These are phyloP conservation scores for Acanthosepion pharaonis DNA, from an alignment of 2,888 invertebrate genomes.

Conservation along the genomic window DNA sequence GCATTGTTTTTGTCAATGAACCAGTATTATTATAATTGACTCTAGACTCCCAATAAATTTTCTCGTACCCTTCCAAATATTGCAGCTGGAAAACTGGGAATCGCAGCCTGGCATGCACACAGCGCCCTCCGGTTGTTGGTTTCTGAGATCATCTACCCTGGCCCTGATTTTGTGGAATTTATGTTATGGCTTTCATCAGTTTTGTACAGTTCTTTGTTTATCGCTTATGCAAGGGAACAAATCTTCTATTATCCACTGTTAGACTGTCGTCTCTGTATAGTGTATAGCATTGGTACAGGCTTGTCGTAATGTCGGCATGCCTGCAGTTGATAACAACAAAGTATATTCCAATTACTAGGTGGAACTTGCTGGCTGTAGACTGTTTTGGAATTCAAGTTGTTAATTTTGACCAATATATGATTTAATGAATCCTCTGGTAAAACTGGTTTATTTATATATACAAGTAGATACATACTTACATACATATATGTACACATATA, in stretches of 20 bases:
- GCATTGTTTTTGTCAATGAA: constrained; percentile 41
- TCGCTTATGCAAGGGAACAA: constrained; percentile 41
- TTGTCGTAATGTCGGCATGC: neutral
- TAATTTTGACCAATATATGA: constrained; percentile 39
- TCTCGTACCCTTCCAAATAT: constrained; percentile 33
- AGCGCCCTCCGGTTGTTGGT: constrained; percentile 20
- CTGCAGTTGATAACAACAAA: constrained; percentile 33
- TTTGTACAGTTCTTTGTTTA: constrained; percentile 46
- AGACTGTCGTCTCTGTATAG: constrained; percentile 48
- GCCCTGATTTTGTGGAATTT: constrained; percentile 35
- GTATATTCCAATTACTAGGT: constrained; percentile 40
- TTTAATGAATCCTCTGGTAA: constrained; percentile 6
- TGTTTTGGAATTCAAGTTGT: constrained; percentile 43
- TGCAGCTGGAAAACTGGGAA: constrained; percentile 33
- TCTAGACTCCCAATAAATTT: constrained; percentile 22
- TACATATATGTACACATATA: constrained; percentile 36
- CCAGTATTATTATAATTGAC: constrained; percentile 37
- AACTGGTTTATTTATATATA: constrained; percentile 41
- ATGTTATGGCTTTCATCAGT: constrained; percentile 43
- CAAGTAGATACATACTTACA: neutral
- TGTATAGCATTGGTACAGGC: constrained; percentile 37
- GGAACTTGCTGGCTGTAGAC: constrained; percentile 40
- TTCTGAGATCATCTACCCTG: constrained; percentile 34
- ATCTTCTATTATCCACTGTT: constrained; percentile 41
- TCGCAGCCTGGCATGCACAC: constrained; percentile 33